These are phyloP conservation scores for Alectura lathami DNA, from an alignment of 2,113 vertebrate genomes.

Conservation along the genomic window DNA sequence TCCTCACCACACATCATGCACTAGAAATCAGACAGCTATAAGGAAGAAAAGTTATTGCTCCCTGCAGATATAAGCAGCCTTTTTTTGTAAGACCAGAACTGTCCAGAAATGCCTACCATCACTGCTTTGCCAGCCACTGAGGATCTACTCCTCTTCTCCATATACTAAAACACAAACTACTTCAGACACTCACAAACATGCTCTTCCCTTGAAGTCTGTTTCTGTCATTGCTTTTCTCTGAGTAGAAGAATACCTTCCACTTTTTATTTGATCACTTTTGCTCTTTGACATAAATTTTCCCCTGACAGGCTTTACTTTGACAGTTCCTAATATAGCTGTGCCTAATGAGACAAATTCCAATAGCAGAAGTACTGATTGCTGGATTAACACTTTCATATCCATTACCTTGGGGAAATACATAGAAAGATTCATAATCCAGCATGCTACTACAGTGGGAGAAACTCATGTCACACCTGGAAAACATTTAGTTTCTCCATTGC, in stretches of 20 bases:
- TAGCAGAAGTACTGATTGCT: not conserved
- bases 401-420: not conserved
- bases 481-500: not conserved
- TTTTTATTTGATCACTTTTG: conserved; percentile 43
- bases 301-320: not conserved
- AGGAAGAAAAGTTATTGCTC: not conserved
- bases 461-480: not conserved
- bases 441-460: not conserved
- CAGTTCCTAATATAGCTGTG: conserved; percentile 39
- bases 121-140: not conserved
- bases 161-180: not conserved
- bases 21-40: not conserved
- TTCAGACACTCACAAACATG: not conserved
- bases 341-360: conserved; percentile 36
- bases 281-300: conserved; percentile 25
- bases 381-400: not conserved
- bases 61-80: not conserved
- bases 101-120: not conserved
- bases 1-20: not conserved
- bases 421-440: not conserved
- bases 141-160: not conserved
- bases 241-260: not conserved
- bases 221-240: not conserved
- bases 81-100: not conserved
- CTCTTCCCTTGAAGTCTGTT: conserved; percentile 13